Evolutionary conservation across 2,888 invertebrate genomes (phyloP), one percentile per base, ranked within the genome.

Genomic region (Didymodactylos carnosus): DNA sequence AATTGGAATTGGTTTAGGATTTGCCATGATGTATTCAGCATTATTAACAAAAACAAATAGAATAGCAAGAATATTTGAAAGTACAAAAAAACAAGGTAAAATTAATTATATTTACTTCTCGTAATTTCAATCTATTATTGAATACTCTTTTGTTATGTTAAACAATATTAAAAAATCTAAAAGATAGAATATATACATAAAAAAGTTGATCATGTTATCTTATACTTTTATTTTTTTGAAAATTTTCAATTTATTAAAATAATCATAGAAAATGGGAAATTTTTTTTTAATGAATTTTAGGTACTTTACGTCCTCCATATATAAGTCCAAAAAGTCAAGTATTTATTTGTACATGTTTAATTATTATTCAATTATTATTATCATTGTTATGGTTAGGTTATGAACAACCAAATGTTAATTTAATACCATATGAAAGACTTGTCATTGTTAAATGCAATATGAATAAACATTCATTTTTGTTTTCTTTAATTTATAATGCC

Each of bases 291-390:
- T 77, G n/a, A n/a, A n/a, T n/a, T n/a, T n/a, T n/a, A n/a, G n/a
- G n/a, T n/a, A 69, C 77, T 7, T 72, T 77, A 62, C 74, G 80
- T 39, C 81, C 89, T 0, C 86, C 88, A 35, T 90, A 89, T 80
- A 90, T 89, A 8, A 89, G 89, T 49, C 90, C 90, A 0, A 86
- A 87, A 78, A 89, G 89, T 16, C 90, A 90, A 83, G 87, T 90
- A 43, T 86, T 87, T 39, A 89, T 90, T 73, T 88, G 89, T 77
- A 76, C 79, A 40, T 80, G 87, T 76, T 86, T 89, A 76, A 88
- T 88, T 39, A 86, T 87, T 46, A 86, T 89, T 39, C 90, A 90
- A 81, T 81, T 89, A 69, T 23, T 79, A 39, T 25, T 51, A 11
- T 49, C 71, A 14, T 23, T 71, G 25, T 7, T 71, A 51, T 71